Evolutionary conservation across 2,888 invertebrate genomes (phyloP).

Genomic region (Harpalus rubripes): DNA sequence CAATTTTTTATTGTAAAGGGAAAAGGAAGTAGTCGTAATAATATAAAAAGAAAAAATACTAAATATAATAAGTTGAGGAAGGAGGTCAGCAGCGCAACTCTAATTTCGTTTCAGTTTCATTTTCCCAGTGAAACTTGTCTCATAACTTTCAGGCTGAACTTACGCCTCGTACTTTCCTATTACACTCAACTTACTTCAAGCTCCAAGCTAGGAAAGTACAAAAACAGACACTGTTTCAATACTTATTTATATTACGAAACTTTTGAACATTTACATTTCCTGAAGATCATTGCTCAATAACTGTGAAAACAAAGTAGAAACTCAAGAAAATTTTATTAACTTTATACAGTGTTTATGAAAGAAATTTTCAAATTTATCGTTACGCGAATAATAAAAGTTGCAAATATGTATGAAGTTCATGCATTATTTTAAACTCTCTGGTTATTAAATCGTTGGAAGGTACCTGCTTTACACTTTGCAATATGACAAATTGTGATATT

Average conservation of each 20-base stretch:
- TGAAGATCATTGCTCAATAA: slow-evolving; percentile 7
- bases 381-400: neutral
- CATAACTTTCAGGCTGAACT: neutral
- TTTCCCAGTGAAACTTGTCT: slow-evolving; percentile 2
- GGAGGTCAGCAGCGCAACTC: neutral
- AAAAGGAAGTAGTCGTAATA: neutral
- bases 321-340: neutral
- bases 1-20: neutral
- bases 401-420: neutral
- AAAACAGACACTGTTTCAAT: neutral
- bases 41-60: neutral
- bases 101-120: slow-evolving; percentile 28
- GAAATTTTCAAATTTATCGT: neutral
- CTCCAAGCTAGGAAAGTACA: neutral
- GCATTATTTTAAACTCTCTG: no score
- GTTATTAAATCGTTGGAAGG: no score
- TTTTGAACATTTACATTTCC: neutral
- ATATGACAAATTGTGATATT: no score
- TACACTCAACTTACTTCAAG: neutral
- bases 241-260: neutral
- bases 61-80: neutral
- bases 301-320: slow-evolving; percentile 8
- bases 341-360: slow-evolving; percentile 9
- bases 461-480: no score
- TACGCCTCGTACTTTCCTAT: slow-evolving; percentile 14